A percentile compares a stretch with the other conserved stretches of the same genome.
These are phyloP conservation scores for Montipora capricornis DNA, from an alignment of 64 coral and sea anemone species.

Conservation along the genomic window DNA sequence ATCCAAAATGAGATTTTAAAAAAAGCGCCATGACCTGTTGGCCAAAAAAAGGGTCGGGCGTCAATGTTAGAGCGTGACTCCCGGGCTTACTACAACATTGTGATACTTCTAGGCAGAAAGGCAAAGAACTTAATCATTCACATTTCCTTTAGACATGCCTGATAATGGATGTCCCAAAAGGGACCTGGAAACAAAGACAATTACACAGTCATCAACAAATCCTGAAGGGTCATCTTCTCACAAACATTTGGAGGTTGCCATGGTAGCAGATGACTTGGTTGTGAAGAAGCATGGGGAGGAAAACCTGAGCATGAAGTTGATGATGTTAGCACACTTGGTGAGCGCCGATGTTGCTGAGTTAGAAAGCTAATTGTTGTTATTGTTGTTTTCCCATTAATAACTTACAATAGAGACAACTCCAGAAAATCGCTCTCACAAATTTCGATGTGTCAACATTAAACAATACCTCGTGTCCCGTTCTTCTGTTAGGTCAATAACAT, in stretches of 20 bases:
- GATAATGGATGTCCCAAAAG: not conserved
- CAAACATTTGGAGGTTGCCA: conserved; percentile 63
- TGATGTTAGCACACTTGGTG: conserved; percentile 68
- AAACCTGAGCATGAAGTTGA: conserved; percentile 11
- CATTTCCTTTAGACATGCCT: no score
- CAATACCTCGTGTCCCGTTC: not conserved
- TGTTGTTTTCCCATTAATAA: not conserved
- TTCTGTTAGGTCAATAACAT: conserved; percentile 37
- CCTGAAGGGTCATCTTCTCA: conserved; percentile 4
- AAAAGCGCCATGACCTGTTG: no score
- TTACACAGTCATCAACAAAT: not conserved
- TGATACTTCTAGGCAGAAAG: no score
- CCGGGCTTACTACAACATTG: no score
- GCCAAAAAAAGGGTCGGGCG: no score
- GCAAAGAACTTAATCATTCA: no score
- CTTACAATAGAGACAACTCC: no score
- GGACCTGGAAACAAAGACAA: not conserved
- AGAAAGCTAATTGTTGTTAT: no score
- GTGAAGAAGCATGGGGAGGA: conserved; percentile 24
- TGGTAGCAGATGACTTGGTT: conserved; percentile 64
- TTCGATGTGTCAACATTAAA: no score
- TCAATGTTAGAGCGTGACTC: no score
- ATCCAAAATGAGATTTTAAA: no score
- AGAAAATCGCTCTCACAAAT: no score
- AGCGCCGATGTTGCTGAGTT: not conserved